Conservation (phyloP, 2,113 vertebrate species). For the Triplophysa rosa region DNA sequence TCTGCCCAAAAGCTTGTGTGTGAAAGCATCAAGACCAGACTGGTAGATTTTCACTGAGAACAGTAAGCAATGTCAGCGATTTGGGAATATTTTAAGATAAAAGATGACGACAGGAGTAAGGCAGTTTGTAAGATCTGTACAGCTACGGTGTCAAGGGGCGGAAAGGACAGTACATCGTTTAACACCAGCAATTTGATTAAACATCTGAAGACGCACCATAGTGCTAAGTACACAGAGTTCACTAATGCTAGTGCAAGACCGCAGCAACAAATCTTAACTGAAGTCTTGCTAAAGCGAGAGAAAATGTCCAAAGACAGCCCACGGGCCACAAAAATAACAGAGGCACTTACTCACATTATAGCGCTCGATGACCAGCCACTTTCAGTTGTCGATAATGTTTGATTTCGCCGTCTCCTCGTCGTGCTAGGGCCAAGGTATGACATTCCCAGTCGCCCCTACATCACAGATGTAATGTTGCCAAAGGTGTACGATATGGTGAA, state of each 20-base stretch:
- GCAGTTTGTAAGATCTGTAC: background rate
- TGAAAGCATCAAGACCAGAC: too few relatives aligned
- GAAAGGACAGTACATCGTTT: background rate
- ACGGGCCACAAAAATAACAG: background rate
- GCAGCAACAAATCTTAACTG: background rate
- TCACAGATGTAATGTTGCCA: too few relatives aligned
- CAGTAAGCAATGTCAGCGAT: background rate
- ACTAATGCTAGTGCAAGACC: background rate
- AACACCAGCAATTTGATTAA: slow-evolving; percentile 9
- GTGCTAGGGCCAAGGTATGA: too few relatives aligned
- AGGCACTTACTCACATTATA: background rate
- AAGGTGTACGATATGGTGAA: too few relatives aligned
- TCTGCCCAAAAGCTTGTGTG: too few relatives aligned
- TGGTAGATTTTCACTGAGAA: too few relatives aligned
- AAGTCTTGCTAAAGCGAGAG: background rate
- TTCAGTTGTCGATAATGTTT: background rate
- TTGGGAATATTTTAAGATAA: background rate
- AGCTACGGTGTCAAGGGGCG: background rate
- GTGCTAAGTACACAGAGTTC: background rate
- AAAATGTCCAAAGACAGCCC: background rate
- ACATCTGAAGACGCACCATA: background rate
- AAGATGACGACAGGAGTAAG: background rate
- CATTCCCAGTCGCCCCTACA: too few relatives aligned
- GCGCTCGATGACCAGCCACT: too few relatives aligned
- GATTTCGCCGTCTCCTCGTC: background rate